Percentiles rank a stretch among this genome's conserved stretches.
Evolutionary conservation across 2,113 vertebrate species (phyloP).

Genomic region (Lasiurus borealis): DNA sequence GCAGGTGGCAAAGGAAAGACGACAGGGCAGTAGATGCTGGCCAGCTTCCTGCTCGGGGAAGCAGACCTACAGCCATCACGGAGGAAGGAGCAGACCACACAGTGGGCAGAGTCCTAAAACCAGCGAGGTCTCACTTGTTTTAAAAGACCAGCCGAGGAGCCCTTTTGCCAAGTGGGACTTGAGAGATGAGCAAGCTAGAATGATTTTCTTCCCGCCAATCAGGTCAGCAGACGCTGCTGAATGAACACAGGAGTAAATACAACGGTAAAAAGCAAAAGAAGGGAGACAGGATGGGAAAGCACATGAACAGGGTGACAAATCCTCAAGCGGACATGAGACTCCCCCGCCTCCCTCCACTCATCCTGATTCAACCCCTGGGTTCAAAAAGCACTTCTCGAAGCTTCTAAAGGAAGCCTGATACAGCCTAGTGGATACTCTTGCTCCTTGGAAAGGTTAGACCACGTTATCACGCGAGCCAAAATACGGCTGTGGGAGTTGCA

Average conservation of each 20-base stretch:
- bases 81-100: not conserved
- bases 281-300: not conserved
- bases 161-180: not conserved
- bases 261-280: not conserved
- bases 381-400: conserved; percentile 50
- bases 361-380: conserved; percentile 7
- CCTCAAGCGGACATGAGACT: not conserved
- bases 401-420: conserved; percentile 2
- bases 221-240: not conserved
- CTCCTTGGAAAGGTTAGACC: not conserved
- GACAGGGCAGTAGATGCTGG: not conserved
- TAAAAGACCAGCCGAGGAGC: conserved; percentile 18
- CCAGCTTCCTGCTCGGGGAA: conserved; percentile 10
- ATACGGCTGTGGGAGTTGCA: not conserved
- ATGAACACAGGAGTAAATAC: not conserved
- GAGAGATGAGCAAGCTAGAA: not conserved
- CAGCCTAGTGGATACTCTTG: not conserved
- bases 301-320: conserved; percentile 3
- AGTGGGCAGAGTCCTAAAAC: conserved; percentile 26
- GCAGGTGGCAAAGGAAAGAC: not conserved
- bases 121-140: not conserved
- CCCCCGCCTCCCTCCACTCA: not conserved
- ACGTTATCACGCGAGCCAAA: conserved; percentile 28
- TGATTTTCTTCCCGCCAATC: not conserved
- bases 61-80: not conserved